Evolutionary conservation across 2,888 invertebrate genomes (phyloP), one percentile per base, ranked within the genome.

Genomic region (Euproctis similis): DNA sequence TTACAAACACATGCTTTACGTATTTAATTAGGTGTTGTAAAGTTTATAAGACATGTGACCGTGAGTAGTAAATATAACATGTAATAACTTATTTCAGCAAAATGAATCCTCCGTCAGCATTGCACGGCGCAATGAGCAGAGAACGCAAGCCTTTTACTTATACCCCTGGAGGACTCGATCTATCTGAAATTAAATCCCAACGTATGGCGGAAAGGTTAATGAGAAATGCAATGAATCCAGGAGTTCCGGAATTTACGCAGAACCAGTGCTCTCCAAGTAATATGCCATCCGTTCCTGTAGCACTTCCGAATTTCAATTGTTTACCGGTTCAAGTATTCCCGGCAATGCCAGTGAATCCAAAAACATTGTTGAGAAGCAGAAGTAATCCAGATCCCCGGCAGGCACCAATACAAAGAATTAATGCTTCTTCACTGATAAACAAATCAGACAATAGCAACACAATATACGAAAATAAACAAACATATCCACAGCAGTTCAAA

Each of bases 111-210:
- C 96, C 96, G 33, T 89, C 92, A 39, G 94, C 94, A 44, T 89
- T 96, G 34, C 92, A 93, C 63, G 91, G 94, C 72, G 95, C 95
- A 25, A 92, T 95, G 92, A 92, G 91, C 67, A 94, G 94, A 76
- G 96, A 96, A 70, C 95, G 95, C 67, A 96, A 96, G 73, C 96
- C 96, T 17, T 97, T 97, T 70, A 96, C 96, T 12, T 97, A 97
- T 70, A 95, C 95, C 13, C 96, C 96, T 1, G 96, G 96, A 7
- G 96, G 96, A 53, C 86, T 96, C 34, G 94, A 96, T 75, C 87
- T 96, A 24, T 94, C 95, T 8, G 93, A 96, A 82, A 95, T 96
- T 44, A 90, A 92, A 54, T 95, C 95, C 26, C 95, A 96, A 39
- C 88, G 94, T 40, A 95, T 96, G 95, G 93, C 93, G 11, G 87